Evolutionary conservation across 2,888 invertebrate species (phyloP).

Genomic region (Megamerina dolium): DNA sequence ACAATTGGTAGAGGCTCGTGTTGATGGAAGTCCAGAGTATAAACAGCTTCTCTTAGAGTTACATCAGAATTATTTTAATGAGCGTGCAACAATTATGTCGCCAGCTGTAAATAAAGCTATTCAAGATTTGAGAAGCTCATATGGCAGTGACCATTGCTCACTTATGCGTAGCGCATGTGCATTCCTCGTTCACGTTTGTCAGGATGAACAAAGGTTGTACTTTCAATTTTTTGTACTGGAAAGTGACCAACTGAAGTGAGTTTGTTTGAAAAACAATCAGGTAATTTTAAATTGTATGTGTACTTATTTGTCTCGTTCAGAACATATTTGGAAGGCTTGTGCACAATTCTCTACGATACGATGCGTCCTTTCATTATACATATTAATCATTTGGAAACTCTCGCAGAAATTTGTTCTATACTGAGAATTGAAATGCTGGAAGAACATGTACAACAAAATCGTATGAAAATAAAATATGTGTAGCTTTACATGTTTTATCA

Average conservation of each 20-base stretch:
- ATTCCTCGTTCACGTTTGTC: slow-evolving; percentile 85
- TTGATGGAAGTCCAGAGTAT: slow-evolving; percentile 67
- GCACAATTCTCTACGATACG: slow-evolving; percentile 84
- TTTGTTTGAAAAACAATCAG: too few relatives aligned
- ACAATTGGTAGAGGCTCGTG: slow-evolving; percentile 72
- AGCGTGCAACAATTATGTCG: slow-evolving; percentile 63
- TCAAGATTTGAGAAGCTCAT: slow-evolving; percentile 57
- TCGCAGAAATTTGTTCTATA: slow-evolving; percentile 94
- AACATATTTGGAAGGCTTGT: slow-evolving; percentile 77
- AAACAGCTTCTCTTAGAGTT: slow-evolving; percentile 68
- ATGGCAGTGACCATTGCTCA: slow-evolving; percentile 73
- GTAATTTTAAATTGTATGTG: neutral
- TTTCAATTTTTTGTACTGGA: slow-evolving; percentile 78
- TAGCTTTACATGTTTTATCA: neutral
- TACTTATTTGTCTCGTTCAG: slow-evolving; percentile 43
- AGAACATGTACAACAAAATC: slow-evolving; percentile 79
- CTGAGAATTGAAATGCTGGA: slow-evolving; percentile 85
- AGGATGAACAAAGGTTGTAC: slow-evolving; percentile 90
- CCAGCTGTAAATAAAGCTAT: slow-evolving; percentile 67
- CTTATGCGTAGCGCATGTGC: slow-evolving; percentile 82
- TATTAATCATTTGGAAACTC: slow-evolving; percentile 93
- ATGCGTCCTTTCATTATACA: slow-evolving; percentile 91
- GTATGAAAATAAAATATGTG: slow-evolving; percentile 33
- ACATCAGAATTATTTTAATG: slow-evolving; percentile 74
- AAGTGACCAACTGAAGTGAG: slow-evolving; percentile 61